Evolutionary conservation across 1,140 invertebrate genomes (phyloP).

Genomic region (Drosophila tropicalis): DNA sequence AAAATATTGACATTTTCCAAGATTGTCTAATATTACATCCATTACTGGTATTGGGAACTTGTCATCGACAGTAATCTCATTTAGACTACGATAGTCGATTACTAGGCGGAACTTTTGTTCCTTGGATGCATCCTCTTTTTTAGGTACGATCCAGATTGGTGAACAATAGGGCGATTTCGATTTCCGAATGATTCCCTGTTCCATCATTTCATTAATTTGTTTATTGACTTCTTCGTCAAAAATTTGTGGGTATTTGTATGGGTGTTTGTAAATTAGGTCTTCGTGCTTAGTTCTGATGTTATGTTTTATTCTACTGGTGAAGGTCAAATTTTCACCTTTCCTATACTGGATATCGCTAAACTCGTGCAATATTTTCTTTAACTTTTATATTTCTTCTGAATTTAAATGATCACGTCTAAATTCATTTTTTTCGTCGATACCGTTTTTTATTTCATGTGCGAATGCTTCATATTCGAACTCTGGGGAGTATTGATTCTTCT

Average conservation of each 20-base stretch:
- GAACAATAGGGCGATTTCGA: not conserved
- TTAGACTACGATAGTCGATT: not conserved
- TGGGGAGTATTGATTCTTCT: too few relatives aligned
- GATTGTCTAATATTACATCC: too few relatives aligned
- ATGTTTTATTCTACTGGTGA: not conserved
- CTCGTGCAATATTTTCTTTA: too few relatives aligned
- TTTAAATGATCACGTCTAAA: too few relatives aligned
- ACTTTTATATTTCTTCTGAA: too few relatives aligned
- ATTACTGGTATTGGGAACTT: too few relatives aligned
- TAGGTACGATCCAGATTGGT: not conserved
- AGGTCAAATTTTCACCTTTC: not conserved
- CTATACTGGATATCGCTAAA: not conserved
- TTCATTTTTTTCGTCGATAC: too few relatives aligned
- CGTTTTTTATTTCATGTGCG: too few relatives aligned
- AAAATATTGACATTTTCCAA: too few relatives aligned
- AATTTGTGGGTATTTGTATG: not conserved
- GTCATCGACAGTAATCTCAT: too few relatives aligned
- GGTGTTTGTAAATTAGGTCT: not conserved
- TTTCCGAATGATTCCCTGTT: not conserved
- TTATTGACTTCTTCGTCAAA: constrained; percentile 1
- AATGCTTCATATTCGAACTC: too few relatives aligned
- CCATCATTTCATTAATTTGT: not conserved
- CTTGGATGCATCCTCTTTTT: too few relatives aligned
- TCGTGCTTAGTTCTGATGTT: not conserved
- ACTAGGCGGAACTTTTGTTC: not conserved